These are phyloP conservation scores for Oscheius sp. DNA, from an alignment of 2,888 invertebrate genomes.

Conservation along the genomic window DNA sequence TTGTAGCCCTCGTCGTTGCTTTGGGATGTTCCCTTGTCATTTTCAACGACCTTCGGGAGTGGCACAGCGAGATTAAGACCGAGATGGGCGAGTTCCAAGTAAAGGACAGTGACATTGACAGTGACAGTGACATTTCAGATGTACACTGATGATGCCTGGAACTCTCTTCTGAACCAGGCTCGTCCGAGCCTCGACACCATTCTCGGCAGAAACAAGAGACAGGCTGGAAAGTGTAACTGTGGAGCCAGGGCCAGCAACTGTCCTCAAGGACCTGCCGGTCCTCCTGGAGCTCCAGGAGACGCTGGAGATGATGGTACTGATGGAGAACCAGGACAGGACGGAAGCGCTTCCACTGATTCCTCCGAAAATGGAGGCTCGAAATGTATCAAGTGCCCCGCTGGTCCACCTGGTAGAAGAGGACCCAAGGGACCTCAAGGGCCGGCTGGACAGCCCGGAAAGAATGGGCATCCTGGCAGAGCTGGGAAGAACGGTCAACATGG, in stretches of 20 bases:
- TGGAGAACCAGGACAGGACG: constrained; percentile 22
- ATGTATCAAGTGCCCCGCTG: constrained; percentile 52
- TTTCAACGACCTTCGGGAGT: constrained; percentile 15
- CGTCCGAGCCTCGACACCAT: constrained; percentile 4
- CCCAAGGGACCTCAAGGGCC: constrained; percentile 41
- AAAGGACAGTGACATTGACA: too few species aligned
- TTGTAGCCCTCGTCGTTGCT: constrained; percentile 10
- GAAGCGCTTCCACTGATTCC: neutral
- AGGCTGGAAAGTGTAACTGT: constrained; percentile 25
- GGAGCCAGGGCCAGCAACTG: constrained; percentile 26
- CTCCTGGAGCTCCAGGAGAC: constrained; percentile 31
- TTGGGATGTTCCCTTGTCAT: constrained; percentile 15
- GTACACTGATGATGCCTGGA: constrained; percentile 26
- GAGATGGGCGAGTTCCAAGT: constrained; percentile 27
- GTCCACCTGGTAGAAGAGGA: constrained; percentile 47
- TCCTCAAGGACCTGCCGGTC: constrained; percentile 30
- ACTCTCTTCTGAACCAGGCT: constrained; percentile 11
- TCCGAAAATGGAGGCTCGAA: neutral
- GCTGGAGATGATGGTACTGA: constrained; percentile 28
- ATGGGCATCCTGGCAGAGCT: constrained; percentile 47
- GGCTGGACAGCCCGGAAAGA: constrained; percentile 41
- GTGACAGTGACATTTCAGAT: neutral
- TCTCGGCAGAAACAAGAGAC: constrained; percentile 9
- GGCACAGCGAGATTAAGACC: constrained; percentile 13
- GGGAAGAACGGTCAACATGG: constrained; percentile 56